Base-by-base conservation (phyloP, 2,113 vertebrate species). In the Tragelaphus scriptus region DNA sequence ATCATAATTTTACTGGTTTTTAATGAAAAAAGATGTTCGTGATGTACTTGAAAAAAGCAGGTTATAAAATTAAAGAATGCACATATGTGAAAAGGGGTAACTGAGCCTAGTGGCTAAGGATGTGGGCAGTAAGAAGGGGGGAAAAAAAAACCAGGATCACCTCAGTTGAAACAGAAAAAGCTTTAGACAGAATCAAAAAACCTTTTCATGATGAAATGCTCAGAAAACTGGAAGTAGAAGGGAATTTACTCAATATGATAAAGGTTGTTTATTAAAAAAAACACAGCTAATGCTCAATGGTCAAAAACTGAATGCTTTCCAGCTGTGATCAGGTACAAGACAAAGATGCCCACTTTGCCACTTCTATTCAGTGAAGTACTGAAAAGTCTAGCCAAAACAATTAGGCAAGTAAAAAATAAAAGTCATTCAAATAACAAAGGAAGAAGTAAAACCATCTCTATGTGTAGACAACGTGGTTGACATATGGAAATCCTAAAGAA, bases 1-100 rank as follows among this genome's bases (percentile, higher is more conserved):
- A 91, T 96, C n/a, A 79, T 75, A 36, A 92, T 88, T 93, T 92
- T 88, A 92, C 84, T 92, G 40, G 32, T 32, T 90, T 25, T 94
- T 81, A 63, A 90, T 59, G 15, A 81, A 65, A 85, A 17, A 77
- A 94, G 7, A 58, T 53, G 16, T 93, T 97, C 9, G 25, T 71
- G 26, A 16, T 85, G 7, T 88, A 80, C 84, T 19, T 75, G 13
- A 16, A 85, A 58, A 93, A 90, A 51, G 11, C 49, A 95, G 6
- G 2, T 5, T 94, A 92, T 84, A 59, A 75, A 56, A 56, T 77
- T 94, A 80, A 93, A 23, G 87, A 63, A 92, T 3, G 77, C 5
- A 65, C 2, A 21, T 2, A 88, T 7, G 58, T 7, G 58, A 17
- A 94, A 28, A 77, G 11, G 51, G n/a, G 28, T 51, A 92, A 32